phyloP scores from a whole-genome alignment of 1,140 invertebrate species.

The Apis mellifera region DNA sequence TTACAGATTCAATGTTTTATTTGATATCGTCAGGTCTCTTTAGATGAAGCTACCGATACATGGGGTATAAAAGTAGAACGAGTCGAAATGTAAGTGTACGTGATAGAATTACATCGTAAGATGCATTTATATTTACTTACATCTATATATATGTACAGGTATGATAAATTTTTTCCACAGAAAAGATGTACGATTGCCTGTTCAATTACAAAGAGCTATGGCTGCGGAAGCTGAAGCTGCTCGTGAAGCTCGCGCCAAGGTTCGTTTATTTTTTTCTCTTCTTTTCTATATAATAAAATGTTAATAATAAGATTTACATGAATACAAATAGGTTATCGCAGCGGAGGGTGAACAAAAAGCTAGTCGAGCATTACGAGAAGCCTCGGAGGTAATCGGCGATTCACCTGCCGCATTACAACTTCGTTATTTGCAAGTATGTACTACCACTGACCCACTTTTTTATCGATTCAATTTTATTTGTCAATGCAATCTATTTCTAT shows the following conservation, averaged over 20 bases:
- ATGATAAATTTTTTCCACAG: slow-evolving; percentile 80
- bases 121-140: not conserved
- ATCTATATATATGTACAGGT: not conserved
- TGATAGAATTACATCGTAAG: not conserved
- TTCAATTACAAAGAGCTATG: slow-evolving; percentile 95
- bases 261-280: slow-evolving; percentile 61
- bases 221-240: slow-evolving; percentile 95
- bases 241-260: slow-evolving; percentile 89
- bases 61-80: slow-evolving; percentile 99
- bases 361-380: slow-evolving; percentile 93
- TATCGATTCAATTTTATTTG: no score
- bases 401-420: slow-evolving; percentile 95
- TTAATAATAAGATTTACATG: not conserved
- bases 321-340: slow-evolving; percentile 86
- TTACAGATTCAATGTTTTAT: not conserved
- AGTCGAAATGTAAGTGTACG: slow-evolving; percentile 93
- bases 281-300: not conserved
- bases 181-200: slow-evolving; percentile 94
- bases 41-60: slow-evolving; percentile 96
- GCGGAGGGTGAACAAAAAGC: slow-evolving; percentile 95
- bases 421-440: slow-evolving; percentile 77
- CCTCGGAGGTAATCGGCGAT: slow-evolving; percentile 95
- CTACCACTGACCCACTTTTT: not conserved
- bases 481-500: not conserved
- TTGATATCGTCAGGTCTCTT: slow-evolving; percentile 81